phyloP scores from a whole-genome alignment of 2,888 invertebrate species.

The Parthenolecanium corni region DNA sequence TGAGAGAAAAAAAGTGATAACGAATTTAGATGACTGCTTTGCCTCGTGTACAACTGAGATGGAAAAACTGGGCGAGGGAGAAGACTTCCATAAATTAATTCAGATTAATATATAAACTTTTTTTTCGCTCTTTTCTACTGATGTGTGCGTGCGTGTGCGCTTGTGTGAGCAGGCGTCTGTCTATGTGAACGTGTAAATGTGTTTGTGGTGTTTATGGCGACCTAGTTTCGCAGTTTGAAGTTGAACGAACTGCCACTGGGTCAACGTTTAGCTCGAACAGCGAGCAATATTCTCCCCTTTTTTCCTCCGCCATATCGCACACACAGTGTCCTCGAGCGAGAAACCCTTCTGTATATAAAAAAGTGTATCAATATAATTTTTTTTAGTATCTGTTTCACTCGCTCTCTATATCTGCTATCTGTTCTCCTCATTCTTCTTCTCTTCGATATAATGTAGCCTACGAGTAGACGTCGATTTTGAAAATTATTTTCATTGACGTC shows the following conservation, averaged over 20 bases:
- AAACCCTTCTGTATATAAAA: slow-evolving; percentile 10
- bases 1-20: not conserved
- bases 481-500: slow-evolving; percentile 21
- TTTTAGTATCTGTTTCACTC: too few species aligned
- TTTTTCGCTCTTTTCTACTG: not conserved
- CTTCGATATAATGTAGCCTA: not conserved
- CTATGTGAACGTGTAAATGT: too few species aligned
- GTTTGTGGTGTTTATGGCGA: slow-evolving; percentile 12
- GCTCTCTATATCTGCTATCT: too few species aligned
- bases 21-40: not conserved
- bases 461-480: slow-evolving; percentile 15
- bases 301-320: slow-evolving; percentile 6
- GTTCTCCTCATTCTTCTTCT: too few species aligned
- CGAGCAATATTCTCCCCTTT: slow-evolving; percentile 14
- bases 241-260: slow-evolving; percentile 29
- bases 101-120: slow-evolving; percentile 21
- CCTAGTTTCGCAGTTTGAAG: slow-evolving; percentile 28
- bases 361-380: too few species aligned
- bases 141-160: too few species aligned
- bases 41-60: not conserved
- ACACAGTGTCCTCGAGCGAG: slow-evolving; percentile 16
- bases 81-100: slow-evolving; percentile 24
- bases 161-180: too few species aligned
- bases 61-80: not conserved
- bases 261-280: slow-evolving; percentile 26